phyloP scores from a whole-genome alignment of 2,113 vertebrate species.

The Vireo altiloquus region DNA sequence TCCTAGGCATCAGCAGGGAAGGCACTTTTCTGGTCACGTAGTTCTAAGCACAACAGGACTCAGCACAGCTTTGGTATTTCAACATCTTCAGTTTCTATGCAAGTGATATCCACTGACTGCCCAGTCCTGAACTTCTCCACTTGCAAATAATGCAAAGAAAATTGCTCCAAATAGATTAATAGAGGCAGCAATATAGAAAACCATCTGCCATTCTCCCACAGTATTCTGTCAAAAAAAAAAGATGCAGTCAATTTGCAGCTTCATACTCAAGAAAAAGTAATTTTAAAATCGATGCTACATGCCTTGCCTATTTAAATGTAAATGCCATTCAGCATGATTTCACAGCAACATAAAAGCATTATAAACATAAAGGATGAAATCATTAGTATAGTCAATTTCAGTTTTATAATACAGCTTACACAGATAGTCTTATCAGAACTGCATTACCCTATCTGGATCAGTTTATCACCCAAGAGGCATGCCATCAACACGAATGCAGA shows the following conservation, averaged over 20 bases:
- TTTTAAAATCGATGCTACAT: background rate
- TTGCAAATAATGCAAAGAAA: constrained; percentile 84
- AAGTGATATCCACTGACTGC: constrained; percentile 74
- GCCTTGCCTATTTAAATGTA: background rate
- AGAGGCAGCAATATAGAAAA: constrained; percentile 92
- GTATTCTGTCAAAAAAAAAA: constrained; percentile 80
- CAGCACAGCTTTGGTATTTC: constrained; percentile 13
- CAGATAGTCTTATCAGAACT: background rate
- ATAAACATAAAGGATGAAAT: background rate
- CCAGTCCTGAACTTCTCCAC: constrained; percentile 89
- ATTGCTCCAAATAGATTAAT: constrained; percentile 89
- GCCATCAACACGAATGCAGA: background rate
- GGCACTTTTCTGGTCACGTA: constrained; percentile 68
- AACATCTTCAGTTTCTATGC: constrained; percentile 66
- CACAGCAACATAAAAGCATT: background rate
- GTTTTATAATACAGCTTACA: background rate
- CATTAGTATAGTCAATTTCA: background rate
- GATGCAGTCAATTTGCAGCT: background rate
- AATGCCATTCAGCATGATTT: background rate
- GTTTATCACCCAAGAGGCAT: background rate
- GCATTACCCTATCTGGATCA: background rate
- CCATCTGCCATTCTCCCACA: constrained; percentile 87
- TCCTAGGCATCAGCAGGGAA: constrained; percentile 51
- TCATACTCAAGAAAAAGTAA: background rate
- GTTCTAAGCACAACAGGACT: constrained; percentile 25